phyloP scores from a whole-genome alignment of 2,797 vertebrate genomes.

The Pangasius larnaudii region DNA sequence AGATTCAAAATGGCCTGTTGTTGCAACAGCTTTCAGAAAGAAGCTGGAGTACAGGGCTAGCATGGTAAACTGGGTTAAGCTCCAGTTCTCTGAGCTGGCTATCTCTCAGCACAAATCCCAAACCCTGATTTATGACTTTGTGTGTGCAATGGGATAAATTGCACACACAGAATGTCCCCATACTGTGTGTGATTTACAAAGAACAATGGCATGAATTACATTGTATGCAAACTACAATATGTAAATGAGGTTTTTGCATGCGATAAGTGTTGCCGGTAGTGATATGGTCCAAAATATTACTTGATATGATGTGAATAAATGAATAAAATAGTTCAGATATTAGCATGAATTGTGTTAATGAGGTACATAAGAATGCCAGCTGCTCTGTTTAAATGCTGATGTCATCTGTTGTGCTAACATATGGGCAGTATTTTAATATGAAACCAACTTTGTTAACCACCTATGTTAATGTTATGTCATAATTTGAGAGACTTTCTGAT shows the following conservation, averaged over 20 bases:
- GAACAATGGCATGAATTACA: neutral
- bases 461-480: neutral
- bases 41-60: slow-evolving; percentile 18
- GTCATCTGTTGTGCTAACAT: neutral
- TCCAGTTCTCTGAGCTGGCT: neutral
- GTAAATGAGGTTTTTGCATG: neutral
- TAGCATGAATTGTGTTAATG: neutral
- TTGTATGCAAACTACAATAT: neutral
- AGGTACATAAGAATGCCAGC: too few relatives aligned
- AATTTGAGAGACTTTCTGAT: neutral
- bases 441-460: neutral
- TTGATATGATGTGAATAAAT: neutral
- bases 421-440: neutral
- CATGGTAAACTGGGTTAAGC: slow-evolving; percentile 31
- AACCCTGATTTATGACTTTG: neutral
- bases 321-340: neutral
- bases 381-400: neutral
- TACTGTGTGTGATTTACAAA: neutral
- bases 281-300: neutral
- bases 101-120: neutral
- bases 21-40: slow-evolving; percentile 52
- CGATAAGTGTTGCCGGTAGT: too few relatives aligned
- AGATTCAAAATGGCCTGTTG: slow-evolving; percentile 62
- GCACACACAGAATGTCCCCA: neutral
- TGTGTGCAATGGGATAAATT: neutral